Evolutionary conservation across 1,140 invertebrate species (phyloP).

Genomic region (Apis laboriosa): DNA sequence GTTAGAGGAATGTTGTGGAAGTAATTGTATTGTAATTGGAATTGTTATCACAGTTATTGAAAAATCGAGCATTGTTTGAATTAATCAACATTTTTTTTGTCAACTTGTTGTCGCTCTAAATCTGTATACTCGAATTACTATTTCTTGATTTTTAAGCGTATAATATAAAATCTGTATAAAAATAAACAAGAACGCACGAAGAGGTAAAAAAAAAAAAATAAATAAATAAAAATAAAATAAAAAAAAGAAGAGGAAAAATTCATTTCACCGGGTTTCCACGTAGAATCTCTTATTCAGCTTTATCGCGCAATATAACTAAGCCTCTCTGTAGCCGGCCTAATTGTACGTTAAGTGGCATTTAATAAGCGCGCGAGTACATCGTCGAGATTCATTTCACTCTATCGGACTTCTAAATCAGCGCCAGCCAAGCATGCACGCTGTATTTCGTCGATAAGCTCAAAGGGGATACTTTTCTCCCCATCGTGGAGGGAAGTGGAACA

Average conservation of each 20-base stretch:
- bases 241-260: neutral
- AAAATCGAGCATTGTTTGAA: too few species aligned
- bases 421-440: neutral
- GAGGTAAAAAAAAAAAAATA: too few species aligned
- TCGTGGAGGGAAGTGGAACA: neutral
- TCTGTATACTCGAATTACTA: too few species aligned
- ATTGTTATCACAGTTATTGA: too few species aligned
- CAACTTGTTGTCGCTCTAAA: too few species aligned
- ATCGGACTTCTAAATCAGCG: neutral
- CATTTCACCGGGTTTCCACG: neutral
- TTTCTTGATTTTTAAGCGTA: too few species aligned
- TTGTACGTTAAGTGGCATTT: neutral
- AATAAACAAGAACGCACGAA: too few species aligned
- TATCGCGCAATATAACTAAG: neutral
- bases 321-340: neutral
- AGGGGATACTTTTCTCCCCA: neutral
- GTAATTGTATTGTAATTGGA: too few species aligned
- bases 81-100: too few species aligned
- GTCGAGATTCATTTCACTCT: neutral
- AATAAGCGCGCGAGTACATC: constrained; percentile 18
- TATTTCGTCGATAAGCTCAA: neutral
- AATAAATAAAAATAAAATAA: neutral
- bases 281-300: neutral
- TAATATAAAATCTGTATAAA: too few species aligned
- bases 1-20: too few species aligned